A percentile compares a stretch with the other conserved stretches of the same genome.
Evolutionary conservation across 2,113 vertebrate genomes (phyloP).

Genomic region (Xyrauchen texanus): DNA sequence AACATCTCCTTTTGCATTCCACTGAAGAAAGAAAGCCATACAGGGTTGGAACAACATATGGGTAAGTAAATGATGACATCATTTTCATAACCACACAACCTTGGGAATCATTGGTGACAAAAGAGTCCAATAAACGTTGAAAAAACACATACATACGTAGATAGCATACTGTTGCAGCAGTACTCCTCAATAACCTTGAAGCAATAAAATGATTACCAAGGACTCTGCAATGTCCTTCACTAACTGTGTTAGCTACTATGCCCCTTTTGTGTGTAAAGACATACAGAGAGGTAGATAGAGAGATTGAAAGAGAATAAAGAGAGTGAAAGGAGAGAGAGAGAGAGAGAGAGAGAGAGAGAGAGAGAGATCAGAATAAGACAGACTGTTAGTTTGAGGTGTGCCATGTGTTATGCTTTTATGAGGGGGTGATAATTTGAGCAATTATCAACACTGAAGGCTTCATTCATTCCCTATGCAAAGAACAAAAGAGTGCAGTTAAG

Average conservation of each 20-base stretch:
- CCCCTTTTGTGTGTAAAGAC: constrained; percentile 9
- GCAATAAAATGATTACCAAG: constrained; percentile 47
- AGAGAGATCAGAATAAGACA: neutral
- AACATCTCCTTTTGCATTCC: no score
- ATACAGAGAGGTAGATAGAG: constrained; percentile 2
- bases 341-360: neutral
- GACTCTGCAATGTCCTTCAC: constrained; percentile 43
- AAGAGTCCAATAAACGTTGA: neutral
- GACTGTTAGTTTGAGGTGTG: constrained; percentile 38
- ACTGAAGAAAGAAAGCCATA: no score
- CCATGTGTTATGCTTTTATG: constrained; percentile 49
- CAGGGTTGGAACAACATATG: neutral
- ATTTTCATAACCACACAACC: neutral
- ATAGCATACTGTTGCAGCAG: constrained; percentile 12
- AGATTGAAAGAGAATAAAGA: neutral
- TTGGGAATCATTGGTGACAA: neutral
- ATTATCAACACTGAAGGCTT: constrained; percentile 47
- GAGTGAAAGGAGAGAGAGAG: no score
- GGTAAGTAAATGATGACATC: neutral
- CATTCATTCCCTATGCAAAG: constrained; percentile 38
- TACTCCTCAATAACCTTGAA: constrained; percentile 49
- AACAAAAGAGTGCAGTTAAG: constrained; percentile 39
- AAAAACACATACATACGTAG: constrained; percentile 30
- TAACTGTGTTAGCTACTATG: constrained; percentile 40
- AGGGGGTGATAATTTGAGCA: constrained; percentile 46